phyloP scores from a whole-genome alignment of 2,113 vertebrate genomes.

The Gasterosteus aculeatus region DNA sequence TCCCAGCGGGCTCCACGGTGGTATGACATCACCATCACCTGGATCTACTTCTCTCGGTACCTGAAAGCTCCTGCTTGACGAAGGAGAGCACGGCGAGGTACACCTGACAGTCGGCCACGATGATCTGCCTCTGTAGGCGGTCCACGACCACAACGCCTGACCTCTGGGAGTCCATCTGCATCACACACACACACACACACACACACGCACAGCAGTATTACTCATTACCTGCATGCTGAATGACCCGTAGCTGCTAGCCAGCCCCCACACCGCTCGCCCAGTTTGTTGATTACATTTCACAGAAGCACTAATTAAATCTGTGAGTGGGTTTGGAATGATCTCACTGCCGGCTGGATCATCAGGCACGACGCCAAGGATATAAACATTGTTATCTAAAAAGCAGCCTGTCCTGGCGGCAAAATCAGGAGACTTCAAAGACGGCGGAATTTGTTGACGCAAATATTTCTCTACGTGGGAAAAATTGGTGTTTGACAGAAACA shows the following conservation, averaged over 20 bases:
- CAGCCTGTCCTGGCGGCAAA: conserved; percentile 1
- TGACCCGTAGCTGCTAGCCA: background rate
- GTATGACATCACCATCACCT: background rate
- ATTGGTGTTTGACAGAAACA: background rate
- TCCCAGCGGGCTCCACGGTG: background rate
- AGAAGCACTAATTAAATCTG: conserved; percentile 58
- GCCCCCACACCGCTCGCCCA: conserved; percentile 10
- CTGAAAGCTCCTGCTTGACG: conserved; percentile 97
- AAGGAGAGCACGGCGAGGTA: conserved; percentile 97
- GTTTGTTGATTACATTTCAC: conserved; percentile 61
- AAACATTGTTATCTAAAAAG: conserved; percentile 35
- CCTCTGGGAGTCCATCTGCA: conserved; percentile 90
- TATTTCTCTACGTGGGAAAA: background rate
- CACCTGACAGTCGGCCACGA: conserved; percentile 97
- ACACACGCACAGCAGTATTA: conserved; percentile 22
- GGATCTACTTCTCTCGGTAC: conserved; percentile 65
- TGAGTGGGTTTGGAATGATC: conserved; percentile 56
- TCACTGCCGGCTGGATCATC: conserved; percentile 54
- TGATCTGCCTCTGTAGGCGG: conserved; percentile 96
- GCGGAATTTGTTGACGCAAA: conserved; percentile 11
- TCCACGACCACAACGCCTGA: conserved; percentile 88
- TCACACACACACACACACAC: conserved; percentile 22
- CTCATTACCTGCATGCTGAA: conserved; percentile 15
- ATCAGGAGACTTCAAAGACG: conserved; percentile 12
- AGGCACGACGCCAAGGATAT: conserved; percentile 18